phyloP scores from a whole-genome alignment of 2,888 invertebrate genomes.

The Penaeus monodon region DNA sequence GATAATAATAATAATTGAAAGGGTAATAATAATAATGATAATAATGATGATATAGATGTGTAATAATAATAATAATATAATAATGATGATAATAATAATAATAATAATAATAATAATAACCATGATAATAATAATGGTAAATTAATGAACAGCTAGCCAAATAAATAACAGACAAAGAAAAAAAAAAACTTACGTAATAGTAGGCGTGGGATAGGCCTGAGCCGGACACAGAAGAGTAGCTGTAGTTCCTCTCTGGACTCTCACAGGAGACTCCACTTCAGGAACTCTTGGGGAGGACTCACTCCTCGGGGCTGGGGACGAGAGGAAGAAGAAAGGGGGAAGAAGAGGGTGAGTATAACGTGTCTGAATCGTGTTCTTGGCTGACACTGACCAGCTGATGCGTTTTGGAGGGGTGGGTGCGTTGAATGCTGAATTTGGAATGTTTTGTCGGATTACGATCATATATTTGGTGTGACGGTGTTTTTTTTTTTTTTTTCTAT shows the following conservation, averaged over 20 bases:
- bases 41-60: not conserved
- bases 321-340: not conserved
- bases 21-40: not conserved
- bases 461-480: too few species aligned
- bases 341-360: too few species aligned
- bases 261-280: conserved; percentile 40
- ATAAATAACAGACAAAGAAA: too few species aligned
- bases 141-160: too few species aligned
- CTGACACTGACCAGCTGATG: too few species aligned
- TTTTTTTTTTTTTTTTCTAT: too few species aligned
- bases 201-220: conserved; percentile 43
- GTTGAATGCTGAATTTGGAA: too few species aligned
- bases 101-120: not conserved
- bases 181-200: conserved; percentile 33
- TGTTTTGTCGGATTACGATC: too few species aligned
- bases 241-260: conserved; percentile 35
- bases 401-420: too few species aligned
- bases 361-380: too few species aligned
- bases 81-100: not conserved
- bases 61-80: not conserved
- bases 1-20: not conserved
- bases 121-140: not conserved
- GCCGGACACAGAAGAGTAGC: conserved; percentile 57
- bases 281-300: conserved; percentile 41
- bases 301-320: conserved; percentile 30